Base-by-base conservation (phyloP, 2,888 invertebrate genomes). In the Hermaeophaga mercurialis region DNA sequence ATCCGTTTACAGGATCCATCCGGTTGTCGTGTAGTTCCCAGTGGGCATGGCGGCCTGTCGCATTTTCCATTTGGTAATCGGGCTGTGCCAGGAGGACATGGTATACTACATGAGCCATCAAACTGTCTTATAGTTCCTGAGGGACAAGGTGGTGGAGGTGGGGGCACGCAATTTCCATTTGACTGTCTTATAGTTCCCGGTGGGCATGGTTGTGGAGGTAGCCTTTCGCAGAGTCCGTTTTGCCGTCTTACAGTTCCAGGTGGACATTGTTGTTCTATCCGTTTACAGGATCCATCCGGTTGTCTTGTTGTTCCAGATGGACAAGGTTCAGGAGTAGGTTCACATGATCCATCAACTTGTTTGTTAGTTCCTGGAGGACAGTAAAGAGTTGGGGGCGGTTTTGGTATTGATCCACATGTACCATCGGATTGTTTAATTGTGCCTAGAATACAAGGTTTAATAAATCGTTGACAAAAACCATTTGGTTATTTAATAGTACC, bases 291-390 rank as follows among this genome's bases (percentile, higher is more conserved):
- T 15, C 52, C 52, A 33, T 52, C 58, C 1, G 46, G 56, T 49
- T 56, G 54, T 46, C 56, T 58, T 33, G 38, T 17, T 1, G 44
- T 53, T n/a, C 61, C 58, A n/a, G 52, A 53, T n/a, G 50, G 48
- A 58, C 64, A 66, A 26, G 60, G 58, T 34, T 47, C 26, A 54
- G 39, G 24, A 34, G 59, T 39, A 8, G 47, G 28, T 36, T 15
- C 9, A 15, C 54, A 63, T 24, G 19, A 38, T 2, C 38, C 62
- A 45, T 58, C 49, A n/a, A 54, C 45, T 39, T 14, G 56, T 38
- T 12, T 45, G 6, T 24, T 17, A 8, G 48, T 43, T 19, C 55
- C 55, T n/a, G 24, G 47, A n/a, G 45, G 52, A 28, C 56, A 54
- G 18, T 46, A 17, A 1, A 54, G 24, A 2, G 41, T 28, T 38